Base-by-base conservation (phyloP, 2,113 vertebrate genomes). In the Trinectes maculatus region DNA sequence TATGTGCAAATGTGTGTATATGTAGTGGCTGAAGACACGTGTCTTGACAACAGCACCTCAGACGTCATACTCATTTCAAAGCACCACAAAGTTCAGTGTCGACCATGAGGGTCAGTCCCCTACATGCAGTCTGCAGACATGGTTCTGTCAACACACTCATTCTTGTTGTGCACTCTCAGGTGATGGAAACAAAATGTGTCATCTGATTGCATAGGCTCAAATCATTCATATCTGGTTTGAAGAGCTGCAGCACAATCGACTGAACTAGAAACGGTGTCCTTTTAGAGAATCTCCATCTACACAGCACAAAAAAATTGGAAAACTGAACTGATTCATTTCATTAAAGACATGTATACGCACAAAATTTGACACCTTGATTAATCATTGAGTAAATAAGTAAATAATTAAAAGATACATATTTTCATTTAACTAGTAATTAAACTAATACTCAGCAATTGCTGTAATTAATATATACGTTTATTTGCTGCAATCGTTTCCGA, bases 1-100 rank as follows among this genome's bases (percentile, higher is more conserved):
- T 24, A 21, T 4, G 9, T 44, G 43, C 4, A n/a, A n/a, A 1
- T 42, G 16, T 18, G n/a, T 33, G 37, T 55, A 58, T 46, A 34
- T 75, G 62, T 24, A n/a, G 18, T 60, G 59, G 22, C 12, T 70
- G 58, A 67, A 75, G 39, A 70, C 54, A 21, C 34, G 55, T 56
- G 48, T 71, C 65, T 69, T 72, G 40, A 71, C 54, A 39, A 63
- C 44, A 43, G 33, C 39, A 37, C 46, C 64, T n/a, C n/a, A 69
- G 74, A 82, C 77, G 82, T 85, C 72, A 68, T 63, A 80, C 71
- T 21, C 87, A 89, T 89, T 90, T 84, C 85, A 78, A 53, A 83
- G 58, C 57, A 53, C 16, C 18, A 31, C 60, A 79, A 60, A 80
- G 72, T 89, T 85, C 76, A 87, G 40, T 54, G 69, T 71, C 66